These are phyloP conservation scores for Lottia gigantea DNA, from an alignment of 2,888 invertebrate genomes.

Conservation along the genomic window DNA sequence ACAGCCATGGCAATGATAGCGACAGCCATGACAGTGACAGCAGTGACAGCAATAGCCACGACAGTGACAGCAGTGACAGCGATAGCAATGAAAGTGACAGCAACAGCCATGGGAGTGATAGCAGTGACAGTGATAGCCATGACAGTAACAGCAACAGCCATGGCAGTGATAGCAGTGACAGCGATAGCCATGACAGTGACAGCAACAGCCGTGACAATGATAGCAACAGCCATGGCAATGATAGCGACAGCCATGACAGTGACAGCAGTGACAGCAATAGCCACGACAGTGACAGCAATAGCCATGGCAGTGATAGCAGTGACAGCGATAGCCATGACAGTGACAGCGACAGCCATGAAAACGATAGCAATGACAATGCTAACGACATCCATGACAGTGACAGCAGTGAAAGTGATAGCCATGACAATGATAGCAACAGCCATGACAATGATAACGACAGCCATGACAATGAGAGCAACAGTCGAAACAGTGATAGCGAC, in stretches of 20 bases:
- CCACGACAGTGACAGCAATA: constrained; percentile 11
- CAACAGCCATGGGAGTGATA: neutral
- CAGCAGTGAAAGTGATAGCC: too few species aligned
- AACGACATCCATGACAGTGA: too few species aligned
- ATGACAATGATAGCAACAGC: too few species aligned
- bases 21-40: too few species aligned
- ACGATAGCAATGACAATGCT: neutral
- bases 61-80: too few species aligned
- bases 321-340: constrained; percentile 12
- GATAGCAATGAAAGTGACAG: too few species aligned
- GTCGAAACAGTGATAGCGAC: too few species aligned
- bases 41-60: neutral
- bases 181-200: constrained; percentile 8
- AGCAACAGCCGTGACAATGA: constrained; percentile 1
- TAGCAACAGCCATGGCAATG: constrained; percentile 5
- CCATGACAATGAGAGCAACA: too few species aligned
- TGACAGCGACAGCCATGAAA: constrained; percentile 5
- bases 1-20: too few species aligned
- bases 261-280: neutral
- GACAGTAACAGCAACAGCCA: neutral
- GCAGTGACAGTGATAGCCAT: constrained; percentile 11
- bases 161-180: constrained; percentile 5
- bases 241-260: neutral
- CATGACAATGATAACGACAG: too few species aligned
- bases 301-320: neutral